Conservation (phyloP, 2,888 invertebrate species). For the Mechanitis mazaeus region DNA sequence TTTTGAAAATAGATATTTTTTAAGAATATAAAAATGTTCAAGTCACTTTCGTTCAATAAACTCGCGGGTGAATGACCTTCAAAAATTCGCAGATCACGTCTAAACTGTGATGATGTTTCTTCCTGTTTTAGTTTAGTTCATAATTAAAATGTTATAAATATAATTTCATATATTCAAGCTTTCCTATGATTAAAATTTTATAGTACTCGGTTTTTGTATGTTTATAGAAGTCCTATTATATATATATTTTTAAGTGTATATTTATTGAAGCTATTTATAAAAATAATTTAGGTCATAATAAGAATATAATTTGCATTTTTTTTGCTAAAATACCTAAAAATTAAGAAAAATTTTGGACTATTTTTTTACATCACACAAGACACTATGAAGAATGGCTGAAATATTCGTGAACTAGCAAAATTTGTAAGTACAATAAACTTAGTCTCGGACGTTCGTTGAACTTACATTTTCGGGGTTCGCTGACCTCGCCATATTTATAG, state of each 20-base stretch:
- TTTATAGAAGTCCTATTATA: too few relatives aligned
- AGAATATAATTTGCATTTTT: not conserved
- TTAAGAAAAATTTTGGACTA: not conserved
- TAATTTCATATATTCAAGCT: constrained; percentile 7
- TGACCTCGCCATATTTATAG: constrained; percentile 51
- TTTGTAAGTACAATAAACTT: constrained; percentile 43
- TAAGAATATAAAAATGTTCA: constrained; percentile 6
- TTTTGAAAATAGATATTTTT: not conserved
- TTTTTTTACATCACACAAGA: not conserved
- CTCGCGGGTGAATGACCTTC: constrained; percentile 24
- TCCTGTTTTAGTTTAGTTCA: constrained; percentile 19
- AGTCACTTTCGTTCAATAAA: constrained; percentile 29
- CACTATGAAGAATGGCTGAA: constrained; percentile 1
- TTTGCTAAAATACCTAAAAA: not conserved
- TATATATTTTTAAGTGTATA: not conserved
- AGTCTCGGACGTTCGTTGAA: constrained; percentile 59
- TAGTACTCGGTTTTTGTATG: not conserved
- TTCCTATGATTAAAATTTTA: constrained; percentile 1
- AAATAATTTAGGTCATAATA: not conserved
- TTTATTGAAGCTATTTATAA: not conserved
- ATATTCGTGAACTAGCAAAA: constrained; percentile 27
- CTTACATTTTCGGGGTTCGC: constrained; percentile 61
- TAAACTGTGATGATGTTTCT: constrained; percentile 22
- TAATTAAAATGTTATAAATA: constrained; percentile 10
- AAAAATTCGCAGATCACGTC: constrained; percentile 27